A percentile compares a stretch with the other conserved stretches of the same genome.
Evolutionary conservation across 1,140 invertebrate species (phyloP).

Genomic region (Parapsyche elsis): DNA sequence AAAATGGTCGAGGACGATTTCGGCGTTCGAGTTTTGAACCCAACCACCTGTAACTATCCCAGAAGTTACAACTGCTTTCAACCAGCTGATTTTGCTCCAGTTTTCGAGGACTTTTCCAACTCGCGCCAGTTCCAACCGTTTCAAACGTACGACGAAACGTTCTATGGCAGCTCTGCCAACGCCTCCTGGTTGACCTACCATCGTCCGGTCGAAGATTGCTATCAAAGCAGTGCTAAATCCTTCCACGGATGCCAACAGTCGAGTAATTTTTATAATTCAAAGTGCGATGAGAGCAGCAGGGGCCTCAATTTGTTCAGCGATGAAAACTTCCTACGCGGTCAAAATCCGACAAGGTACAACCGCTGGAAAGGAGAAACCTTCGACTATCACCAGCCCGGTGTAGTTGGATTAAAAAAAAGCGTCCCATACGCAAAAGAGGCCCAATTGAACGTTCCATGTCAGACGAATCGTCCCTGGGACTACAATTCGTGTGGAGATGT

Average conservation of each 20-base stretch:
- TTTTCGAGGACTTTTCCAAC: background rate
- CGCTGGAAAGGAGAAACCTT: background rate
- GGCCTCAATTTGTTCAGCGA: slow-evolving; percentile 29
- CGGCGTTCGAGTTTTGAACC: background rate
- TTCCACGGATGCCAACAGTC: background rate
- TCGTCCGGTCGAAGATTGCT: background rate
- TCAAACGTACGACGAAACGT: background rate
- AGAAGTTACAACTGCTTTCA: slow-evolving; percentile 43
- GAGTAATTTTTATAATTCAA: background rate
- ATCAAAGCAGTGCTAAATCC: background rate
- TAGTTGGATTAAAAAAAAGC: background rate
- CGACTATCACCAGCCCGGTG: background rate
- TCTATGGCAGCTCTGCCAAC: background rate
- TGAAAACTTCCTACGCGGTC: slow-evolving; percentile 31
- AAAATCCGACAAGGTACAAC: background rate
- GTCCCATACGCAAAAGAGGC: background rate
- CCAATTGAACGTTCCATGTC: slow-evolving; percentile 64
- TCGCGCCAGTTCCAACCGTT: background rate
- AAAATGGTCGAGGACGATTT: slow-evolving; percentile 37
- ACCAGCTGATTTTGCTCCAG: background rate
- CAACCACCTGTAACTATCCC: slow-evolving; percentile 53
- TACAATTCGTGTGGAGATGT: slow-evolving; percentile 71
- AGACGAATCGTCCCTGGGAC: slow-evolving; percentile 68
- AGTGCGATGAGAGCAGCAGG: background rate
- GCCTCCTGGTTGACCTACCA: background rate